These are phyloP conservation scores for Heliconius congener DNA, from an alignment of 1,140 invertebrate genomes.

Conservation along the genomic window DNA sequence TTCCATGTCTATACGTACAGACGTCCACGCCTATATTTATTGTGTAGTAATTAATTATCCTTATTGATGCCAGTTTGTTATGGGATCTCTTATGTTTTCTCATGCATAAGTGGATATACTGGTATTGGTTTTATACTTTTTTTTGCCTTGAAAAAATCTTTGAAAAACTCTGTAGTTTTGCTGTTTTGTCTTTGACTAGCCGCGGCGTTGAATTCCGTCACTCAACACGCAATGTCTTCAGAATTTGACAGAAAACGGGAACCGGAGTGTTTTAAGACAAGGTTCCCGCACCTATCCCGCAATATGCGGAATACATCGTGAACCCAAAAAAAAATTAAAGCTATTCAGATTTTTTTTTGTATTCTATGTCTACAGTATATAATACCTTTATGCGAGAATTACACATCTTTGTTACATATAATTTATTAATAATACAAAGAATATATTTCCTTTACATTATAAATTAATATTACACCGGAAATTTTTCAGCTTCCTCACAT, in stretches of 20 bases:
- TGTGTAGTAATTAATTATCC: constrained; percentile 13
- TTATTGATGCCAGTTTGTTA: not conserved
- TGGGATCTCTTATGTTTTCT: not conserved
- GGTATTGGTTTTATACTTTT: too few species aligned
- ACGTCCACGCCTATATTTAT: not conserved
- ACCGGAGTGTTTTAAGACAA: not conserved
- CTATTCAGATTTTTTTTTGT: too few species aligned
- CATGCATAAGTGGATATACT: not conserved
- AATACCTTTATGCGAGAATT: not conserved
- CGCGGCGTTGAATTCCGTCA: not conserved
- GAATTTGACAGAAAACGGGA: not conserved
- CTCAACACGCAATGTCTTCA: not conserved
- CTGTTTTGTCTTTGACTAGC: not conserved
- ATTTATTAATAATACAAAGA: constrained; percentile 15
- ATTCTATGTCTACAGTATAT: too few species aligned
- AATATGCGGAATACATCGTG: too few species aligned
- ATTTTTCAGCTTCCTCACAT: constrained; percentile 38
- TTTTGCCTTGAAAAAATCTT: too few species aligned
- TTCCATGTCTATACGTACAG: not conserved
- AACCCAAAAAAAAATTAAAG: too few species aligned
- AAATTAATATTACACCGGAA: constrained; percentile 39
- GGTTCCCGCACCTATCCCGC: not conserved
- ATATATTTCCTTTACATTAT: constrained; percentile 23
- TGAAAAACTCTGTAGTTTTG: too few species aligned
- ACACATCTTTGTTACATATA: constrained; percentile 5